phyloP scores from a whole-genome alignment of 2,888 invertebrate genomes.

The Cryptosula pallasiana region DNA sequence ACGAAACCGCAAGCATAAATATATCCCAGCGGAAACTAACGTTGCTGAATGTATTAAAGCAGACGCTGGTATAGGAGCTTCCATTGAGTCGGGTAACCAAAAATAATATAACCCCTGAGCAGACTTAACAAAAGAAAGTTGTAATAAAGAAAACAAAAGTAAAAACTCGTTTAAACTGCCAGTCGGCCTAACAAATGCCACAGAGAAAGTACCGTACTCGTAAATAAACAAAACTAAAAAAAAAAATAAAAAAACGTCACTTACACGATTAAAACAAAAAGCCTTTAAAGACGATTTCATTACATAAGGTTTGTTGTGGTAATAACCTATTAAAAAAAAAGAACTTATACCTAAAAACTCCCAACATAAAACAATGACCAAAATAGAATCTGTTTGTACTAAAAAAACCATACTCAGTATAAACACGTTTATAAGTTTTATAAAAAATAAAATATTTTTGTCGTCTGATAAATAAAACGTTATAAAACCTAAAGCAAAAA shows the following conservation, averaged over 20 bases:
- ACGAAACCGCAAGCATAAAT: neutral
- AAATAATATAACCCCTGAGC: neutral
- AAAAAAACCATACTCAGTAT: conserved; percentile 19
- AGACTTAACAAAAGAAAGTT: neutral
- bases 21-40: neutral
- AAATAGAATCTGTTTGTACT: conserved; percentile 3
- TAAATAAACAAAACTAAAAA: neutral
- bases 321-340: neutral
- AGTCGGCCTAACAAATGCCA: neutral
- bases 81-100: conserved; percentile 4
- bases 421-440: conserved; percentile 3
- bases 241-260: neutral
- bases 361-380: neutral
- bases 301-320: neutral
- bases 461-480: neutral
- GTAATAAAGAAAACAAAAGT: neutral
- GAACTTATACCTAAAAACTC: neutral
- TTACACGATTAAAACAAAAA: neutral
- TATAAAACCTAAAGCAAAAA: neutral
- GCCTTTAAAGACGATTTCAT: neutral
- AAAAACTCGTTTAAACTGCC: neutral
- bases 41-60: conserved; percentile 6
- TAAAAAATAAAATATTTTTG: neutral
- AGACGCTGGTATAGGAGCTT: neutral
- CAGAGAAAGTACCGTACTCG: neutral